A percentile compares a stretch with the other conserved stretches of the same genome.
phyloP scores from a whole-genome alignment of 2,113 vertebrate species.

The Corynorhinus townsendii region DNA sequence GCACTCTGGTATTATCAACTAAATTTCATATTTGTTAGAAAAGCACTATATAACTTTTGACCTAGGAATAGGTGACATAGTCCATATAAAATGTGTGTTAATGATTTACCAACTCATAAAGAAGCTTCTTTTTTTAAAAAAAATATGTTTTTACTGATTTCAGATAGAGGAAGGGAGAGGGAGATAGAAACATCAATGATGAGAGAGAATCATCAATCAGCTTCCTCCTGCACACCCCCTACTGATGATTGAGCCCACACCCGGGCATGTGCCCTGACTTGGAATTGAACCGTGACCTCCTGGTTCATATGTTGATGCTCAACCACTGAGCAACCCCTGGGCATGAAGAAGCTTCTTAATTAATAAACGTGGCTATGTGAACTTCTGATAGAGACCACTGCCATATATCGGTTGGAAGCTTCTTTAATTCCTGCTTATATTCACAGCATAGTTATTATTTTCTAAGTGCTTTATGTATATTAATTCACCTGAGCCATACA shows the following conservation, averaged over 20 bases:
- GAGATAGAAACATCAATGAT: no score
- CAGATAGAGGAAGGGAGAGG: no score
- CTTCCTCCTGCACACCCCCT: no score
- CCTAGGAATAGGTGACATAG: neutral
- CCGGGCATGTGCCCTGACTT: no score
- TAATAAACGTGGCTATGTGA: neutral
- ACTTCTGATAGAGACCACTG: neutral
- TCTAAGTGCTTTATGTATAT: neutral
- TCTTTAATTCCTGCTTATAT: neutral
- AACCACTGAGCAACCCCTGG: no score
- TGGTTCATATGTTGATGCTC: no score
- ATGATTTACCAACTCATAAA: neutral
- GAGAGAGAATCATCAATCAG: no score
- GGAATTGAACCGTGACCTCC: no score
- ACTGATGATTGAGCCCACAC: no score
- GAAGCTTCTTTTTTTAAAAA: neutral
- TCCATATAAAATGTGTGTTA: neutral
- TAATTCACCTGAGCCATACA: neutral
- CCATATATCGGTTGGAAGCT: neutral
- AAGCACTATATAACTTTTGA: neutral
- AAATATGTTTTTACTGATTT: no score
- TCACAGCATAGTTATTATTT: neutral
- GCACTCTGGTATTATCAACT: neutral
- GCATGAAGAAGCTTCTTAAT: neutral
- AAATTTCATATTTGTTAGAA: neutral